phyloP scores from a whole-genome alignment of 2,113 vertebrate genomes.

The Silurus glanis region DNA sequence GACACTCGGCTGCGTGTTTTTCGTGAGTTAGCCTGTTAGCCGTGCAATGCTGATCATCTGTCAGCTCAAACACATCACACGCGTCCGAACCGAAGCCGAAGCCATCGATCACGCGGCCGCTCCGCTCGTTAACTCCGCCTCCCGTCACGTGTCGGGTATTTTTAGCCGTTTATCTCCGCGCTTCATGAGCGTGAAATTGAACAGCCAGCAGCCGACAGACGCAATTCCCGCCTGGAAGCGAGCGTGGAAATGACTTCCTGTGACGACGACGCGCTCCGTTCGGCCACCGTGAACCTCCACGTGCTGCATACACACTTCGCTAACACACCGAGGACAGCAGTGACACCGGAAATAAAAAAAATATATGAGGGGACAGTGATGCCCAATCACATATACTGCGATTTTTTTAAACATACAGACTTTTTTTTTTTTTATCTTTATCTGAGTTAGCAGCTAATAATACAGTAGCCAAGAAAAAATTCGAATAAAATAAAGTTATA shows the following conservation, averaged over 20 bases:
- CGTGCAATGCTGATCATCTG: neutral
- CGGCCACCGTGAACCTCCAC: neutral
- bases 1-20: neutral
- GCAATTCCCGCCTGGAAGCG: slow-evolving; percentile 19
- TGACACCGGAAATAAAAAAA: neutral
- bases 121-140: slow-evolving; percentile 3
- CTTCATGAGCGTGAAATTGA: slow-evolving; percentile 15
- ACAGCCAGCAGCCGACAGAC: slow-evolving; percentile 24
- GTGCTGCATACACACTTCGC: neutral
- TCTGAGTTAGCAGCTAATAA: neutral
- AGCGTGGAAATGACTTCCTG: slow-evolving; percentile 31
- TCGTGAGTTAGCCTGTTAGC: neutral
- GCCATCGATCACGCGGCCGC: neutral
- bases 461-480: too few species aligned
- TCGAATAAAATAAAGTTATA: too few species aligned
- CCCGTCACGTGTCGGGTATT: slow-evolving; percentile 13
- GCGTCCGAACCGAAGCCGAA: neutral
- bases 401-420: neutral
- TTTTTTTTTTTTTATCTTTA: too few species aligned
- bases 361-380: neutral
- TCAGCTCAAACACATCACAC: neutral
- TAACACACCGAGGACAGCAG: neutral
- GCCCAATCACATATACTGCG: neutral
- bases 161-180: slow-evolving; percentile 19
- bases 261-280: neutral